Conservation (phyloP, 2,797 vertebrate species). For the Scleropages formosus region DNA sequence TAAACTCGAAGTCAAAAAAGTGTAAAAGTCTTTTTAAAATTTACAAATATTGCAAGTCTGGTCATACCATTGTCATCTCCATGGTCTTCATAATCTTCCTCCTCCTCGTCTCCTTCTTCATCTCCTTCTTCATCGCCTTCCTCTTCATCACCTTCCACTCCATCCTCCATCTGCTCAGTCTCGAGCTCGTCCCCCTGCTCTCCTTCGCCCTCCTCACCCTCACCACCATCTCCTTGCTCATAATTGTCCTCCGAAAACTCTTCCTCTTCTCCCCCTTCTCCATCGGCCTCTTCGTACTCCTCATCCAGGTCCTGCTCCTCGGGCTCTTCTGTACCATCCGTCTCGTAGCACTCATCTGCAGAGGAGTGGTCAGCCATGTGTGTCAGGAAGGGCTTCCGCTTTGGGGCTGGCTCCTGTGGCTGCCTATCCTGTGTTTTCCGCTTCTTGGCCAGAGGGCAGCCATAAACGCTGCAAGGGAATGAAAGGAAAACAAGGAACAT, state of each 20-base stretch:
- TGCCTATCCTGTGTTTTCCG: constrained; percentile 93
- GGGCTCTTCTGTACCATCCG: constrained; percentile 73
- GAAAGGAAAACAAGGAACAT: neutral
- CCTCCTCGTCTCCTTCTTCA: constrained; percentile 46
- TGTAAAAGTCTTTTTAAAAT: neutral
- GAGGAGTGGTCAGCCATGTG: constrained; percentile 74
- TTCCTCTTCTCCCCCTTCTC: constrained; percentile 56
- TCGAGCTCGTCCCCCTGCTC: constrained; percentile 50
- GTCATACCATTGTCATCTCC: constrained; percentile 73
- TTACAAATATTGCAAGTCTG: neutral
- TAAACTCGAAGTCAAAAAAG: too few species aligned
- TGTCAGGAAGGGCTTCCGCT: constrained; percentile 80
- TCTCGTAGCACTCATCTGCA: constrained; percentile 76
- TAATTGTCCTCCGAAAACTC: constrained; percentile 36
- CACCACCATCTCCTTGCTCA: constrained; percentile 52
- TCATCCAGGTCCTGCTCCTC: constrained; percentile 79
- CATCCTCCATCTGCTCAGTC: constrained; percentile 51
- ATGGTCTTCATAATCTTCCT: constrained; percentile 67
- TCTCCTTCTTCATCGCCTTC: constrained; percentile 72
- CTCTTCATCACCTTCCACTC: constrained; percentile 73
- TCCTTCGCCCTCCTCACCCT: constrained; percentile 55
- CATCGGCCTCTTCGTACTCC: constrained; percentile 77
- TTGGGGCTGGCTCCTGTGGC: constrained; percentile 85
- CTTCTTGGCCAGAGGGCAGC: constrained; percentile 96
- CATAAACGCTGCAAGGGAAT: constrained; percentile 79